Conservation (phyloP, 2,888 invertebrate species). For the Lepidocyrtoides sp. region DNA sequence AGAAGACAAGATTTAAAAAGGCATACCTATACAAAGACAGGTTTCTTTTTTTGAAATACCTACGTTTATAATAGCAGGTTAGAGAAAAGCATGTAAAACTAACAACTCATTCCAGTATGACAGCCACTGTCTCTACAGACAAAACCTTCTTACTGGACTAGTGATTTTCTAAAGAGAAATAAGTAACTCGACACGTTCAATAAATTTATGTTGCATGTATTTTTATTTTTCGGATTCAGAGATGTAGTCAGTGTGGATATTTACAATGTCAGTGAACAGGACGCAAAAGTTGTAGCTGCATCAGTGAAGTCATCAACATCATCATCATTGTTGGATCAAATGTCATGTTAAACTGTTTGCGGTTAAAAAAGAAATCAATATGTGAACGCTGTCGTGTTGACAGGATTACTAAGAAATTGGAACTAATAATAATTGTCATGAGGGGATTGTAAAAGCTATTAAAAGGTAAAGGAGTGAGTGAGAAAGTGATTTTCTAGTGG, state of each 20-base stretch:
- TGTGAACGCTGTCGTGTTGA: background rate
- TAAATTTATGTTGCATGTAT: background rate
- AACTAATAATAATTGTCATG: background rate
- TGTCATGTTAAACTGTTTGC: background rate
- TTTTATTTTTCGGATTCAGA: background rate
- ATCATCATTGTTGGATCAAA: background rate
- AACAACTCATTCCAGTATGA: conserved; percentile 53
- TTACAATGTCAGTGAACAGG: background rate
- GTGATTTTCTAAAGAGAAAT: background rate
- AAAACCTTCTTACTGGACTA: conserved; percentile 20
- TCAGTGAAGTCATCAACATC: background rate
- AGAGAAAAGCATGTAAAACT: background rate
- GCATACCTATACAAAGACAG: background rate
- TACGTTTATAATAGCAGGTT: background rate
- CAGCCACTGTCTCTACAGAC: background rate
- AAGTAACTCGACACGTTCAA: conserved; percentile 8
- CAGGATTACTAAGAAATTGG: background rate
- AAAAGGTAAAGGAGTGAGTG: background rate
- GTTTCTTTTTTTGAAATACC: background rate
- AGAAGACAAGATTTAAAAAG: background rate
- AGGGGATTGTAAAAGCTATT: too few relatives aligned
- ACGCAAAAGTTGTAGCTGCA: background rate
- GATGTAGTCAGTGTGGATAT: background rate
- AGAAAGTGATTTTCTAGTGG: background rate
- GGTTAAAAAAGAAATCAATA: background rate